Evolutionary conservation across 2,113 vertebrate genomes (phyloP).

Genomic region (Ctenomys sociabilis): DNA sequence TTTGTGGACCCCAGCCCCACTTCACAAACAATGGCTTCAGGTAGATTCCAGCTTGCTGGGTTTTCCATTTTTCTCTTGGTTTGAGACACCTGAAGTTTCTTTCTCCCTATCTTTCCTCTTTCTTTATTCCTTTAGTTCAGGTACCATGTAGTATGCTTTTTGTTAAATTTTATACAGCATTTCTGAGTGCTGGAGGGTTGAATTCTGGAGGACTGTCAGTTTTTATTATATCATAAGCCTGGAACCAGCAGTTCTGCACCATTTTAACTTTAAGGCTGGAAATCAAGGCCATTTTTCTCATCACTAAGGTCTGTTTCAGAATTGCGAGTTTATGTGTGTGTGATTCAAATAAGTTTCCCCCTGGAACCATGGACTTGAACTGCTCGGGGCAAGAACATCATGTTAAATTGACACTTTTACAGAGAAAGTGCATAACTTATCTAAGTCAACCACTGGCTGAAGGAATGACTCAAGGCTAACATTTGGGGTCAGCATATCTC

Average conservation of each 20-base stretch:
- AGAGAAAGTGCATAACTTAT: conserved; percentile 24
- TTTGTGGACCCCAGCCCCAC: not conserved
- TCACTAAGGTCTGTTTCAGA: not conserved
- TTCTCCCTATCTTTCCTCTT: not conserved
- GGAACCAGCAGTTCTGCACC: not conserved
- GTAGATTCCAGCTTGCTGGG: not conserved
- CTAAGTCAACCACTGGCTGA: not conserved
- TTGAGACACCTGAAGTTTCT: not conserved
- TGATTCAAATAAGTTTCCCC: not conserved
- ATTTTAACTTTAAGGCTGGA: not conserved
- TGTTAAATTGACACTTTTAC: not conserved
- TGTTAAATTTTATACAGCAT: not conserved
- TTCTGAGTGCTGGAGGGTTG: conserved; percentile 8
- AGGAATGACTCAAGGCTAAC: not conserved
- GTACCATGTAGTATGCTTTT: not conserved
- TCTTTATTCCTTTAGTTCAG: not conserved
- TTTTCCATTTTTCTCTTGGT: not conserved
- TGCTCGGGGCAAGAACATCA: not conserved
- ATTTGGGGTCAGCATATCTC: not conserved
- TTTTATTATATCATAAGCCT: conserved; percentile 35
- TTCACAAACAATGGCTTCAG: not conserved
- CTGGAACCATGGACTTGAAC: not conserved
- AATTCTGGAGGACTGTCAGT: not conserved
- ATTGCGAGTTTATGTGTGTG: not conserved
- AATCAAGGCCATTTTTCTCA: conserved; percentile 5